These are phyloP conservation scores for Brevipalpus yothersi DNA, from an alignment of 1,140 invertebrate genomes.

Conservation along the genomic window DNA sequence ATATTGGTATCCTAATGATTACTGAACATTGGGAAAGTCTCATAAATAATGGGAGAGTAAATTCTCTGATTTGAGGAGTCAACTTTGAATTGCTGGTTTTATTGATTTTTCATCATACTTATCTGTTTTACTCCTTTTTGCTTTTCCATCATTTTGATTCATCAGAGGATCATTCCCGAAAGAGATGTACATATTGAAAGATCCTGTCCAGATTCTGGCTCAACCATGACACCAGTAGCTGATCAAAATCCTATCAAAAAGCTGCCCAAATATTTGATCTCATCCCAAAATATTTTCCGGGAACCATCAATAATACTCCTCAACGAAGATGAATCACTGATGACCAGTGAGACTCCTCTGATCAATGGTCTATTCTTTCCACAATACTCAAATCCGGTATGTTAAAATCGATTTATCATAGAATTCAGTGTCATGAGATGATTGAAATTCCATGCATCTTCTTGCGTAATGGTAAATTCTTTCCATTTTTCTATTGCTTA, in stretches of 20 bases:
- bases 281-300: background rate
- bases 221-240: background rate
- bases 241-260: background rate
- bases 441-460: background rate
- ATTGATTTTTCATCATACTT: background rate
- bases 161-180: background rate
- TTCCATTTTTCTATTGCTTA: background rate
- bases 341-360: background rate
- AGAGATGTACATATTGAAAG: background rate
- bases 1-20: background rate
- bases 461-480: background rate
- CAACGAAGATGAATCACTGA: background rate
- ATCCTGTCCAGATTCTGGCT: background rate
- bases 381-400: background rate
- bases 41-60: no score
- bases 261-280: background rate
- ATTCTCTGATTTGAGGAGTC: no score
- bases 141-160: background rate
- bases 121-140: background rate
- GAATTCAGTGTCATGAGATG: background rate
- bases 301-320: background rate
- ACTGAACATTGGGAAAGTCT: background rate
- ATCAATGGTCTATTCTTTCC: conserved; percentile 1
- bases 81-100: background rate
- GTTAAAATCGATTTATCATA: background rate